phyloP scores from a whole-genome alignment of 1,140 invertebrate genomes.

The Camponotus floridanus region DNA sequence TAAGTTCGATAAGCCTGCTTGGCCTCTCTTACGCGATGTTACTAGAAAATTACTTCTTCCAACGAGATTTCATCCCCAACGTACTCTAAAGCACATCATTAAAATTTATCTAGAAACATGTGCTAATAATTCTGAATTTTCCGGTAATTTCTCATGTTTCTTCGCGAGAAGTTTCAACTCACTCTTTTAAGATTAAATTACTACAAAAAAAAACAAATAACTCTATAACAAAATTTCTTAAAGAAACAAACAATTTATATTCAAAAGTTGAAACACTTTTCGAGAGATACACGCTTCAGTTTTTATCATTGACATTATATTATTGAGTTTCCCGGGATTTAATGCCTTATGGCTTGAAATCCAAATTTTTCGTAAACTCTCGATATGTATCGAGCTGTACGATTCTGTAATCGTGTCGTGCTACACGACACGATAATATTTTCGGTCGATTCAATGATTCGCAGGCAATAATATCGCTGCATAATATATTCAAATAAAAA shows the following conservation, averaged over 20 bases:
- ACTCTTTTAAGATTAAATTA: too few species aligned
- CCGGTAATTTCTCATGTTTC: too few species aligned
- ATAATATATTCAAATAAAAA: constrained; percentile 58
- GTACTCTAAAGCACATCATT: too few species aligned
- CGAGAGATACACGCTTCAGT: too few species aligned
- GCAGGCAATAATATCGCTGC: constrained; percentile 81
- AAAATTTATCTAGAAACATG: too few species aligned
- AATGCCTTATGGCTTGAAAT: neutral
- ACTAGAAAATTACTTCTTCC: too few species aligned
- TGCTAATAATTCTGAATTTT: too few species aligned
- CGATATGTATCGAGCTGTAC: neutral
- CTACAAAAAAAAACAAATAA: neutral
- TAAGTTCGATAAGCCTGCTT: too few species aligned
- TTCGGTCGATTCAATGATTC: constrained; percentile 81
- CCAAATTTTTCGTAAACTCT: constrained; percentile 61
- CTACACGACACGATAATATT: constrained; percentile 72
- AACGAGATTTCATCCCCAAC: too few species aligned
- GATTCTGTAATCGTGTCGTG: constrained; percentile 29
- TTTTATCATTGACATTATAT: neutral
- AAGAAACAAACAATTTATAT: neutral
- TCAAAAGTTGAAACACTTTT: neutral
- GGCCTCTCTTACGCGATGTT: too few species aligned
- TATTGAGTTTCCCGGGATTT: neutral
- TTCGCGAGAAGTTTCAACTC: constrained; percentile 3
- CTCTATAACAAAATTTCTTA: too few species aligned